Evolutionary conservation across 2,797 vertebrate genomes (phyloP).

Genomic region (Triplophysa bombifrons): DNA sequence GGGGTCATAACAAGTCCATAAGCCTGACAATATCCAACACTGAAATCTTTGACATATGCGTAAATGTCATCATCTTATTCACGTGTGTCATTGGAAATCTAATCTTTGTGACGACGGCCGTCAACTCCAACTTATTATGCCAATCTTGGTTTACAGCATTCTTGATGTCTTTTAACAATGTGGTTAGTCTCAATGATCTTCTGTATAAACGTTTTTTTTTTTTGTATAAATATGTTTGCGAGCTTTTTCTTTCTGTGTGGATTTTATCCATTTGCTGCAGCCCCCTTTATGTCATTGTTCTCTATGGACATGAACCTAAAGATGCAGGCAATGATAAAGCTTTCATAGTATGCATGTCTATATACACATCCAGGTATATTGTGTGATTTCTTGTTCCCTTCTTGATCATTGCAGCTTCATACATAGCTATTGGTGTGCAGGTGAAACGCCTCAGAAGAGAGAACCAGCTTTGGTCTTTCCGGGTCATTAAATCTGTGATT

Average conservation of each 20-base stretch:
- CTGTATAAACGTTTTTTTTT: too few species aligned
- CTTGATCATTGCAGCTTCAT: conserved; percentile 56
- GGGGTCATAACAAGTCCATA: too few species aligned
- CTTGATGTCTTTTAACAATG: too few species aligned
- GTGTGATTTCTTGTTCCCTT: conserved; percentile 74
- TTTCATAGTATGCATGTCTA: not conserved
- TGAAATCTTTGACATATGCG: too few species aligned
- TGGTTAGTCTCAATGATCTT: too few species aligned
- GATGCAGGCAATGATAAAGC: fast-evolving
- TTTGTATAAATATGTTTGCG: conserved; percentile 62
- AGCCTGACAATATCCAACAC: too few species aligned
- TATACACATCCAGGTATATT: conserved; percentile 62
- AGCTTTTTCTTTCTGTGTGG: conserved; percentile 72
- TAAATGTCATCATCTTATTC: too few species aligned
- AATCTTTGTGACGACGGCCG: too few species aligned
- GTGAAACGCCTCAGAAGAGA: conserved; percentile 49
- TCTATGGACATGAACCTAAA: too few species aligned
- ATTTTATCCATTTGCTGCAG: conserved; percentile 60
- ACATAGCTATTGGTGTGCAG: conserved; percentile 66
- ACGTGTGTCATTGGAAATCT: too few species aligned
- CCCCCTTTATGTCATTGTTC: conserved; percentile 46
- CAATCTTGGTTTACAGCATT: too few species aligned
- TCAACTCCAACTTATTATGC: too few species aligned
- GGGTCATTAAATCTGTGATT: conserved; percentile 58
- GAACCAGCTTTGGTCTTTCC: conserved; percentile 55